Base-by-base conservation (phyloP, 2,113 vertebrate species). In the Sphaerodactylus townsendi region DNA sequence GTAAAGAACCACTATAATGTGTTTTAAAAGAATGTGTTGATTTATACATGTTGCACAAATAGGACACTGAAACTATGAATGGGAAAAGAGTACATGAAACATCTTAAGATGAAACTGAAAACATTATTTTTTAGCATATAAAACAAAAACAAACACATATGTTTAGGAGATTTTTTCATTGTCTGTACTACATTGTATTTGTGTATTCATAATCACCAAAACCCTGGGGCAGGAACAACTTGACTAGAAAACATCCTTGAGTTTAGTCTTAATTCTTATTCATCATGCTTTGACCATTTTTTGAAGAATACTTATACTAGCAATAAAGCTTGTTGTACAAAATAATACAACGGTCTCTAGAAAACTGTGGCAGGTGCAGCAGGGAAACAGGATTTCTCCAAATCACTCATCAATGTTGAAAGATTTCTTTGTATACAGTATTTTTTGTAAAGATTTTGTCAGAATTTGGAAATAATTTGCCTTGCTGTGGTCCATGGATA, bases 21-120 rank as follows among this genome's bases (percentile, higher is more conserved):
- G 48, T 81, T 81, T 28, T 59, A 59, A 81, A 81, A 81, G 25
- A 81, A 72, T 81, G 44, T 59, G 21, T 81, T 59, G 50, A 81
- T 69, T 81, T 81, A 81, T 33, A 48, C 14, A 72, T 39, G 50
- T 69, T 56, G 68, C 44, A 14, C 30, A 8, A n/a, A 48, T 79
- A 19, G 7, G 41, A 68, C 62, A 46, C 17, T 30, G 48, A 44
- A 78, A 72, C 50, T 59, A 35, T 72, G 69, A 72, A 72, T 81
- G 48, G 71, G 37, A 39, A 44, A 81, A 15, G 37, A 81, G 59
- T 81, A 37, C 68, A 56, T 81, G 48, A 81, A 71, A 81, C 71
- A 81, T 81, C 68, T 81, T 68, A 71, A 81, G 48, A 72, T 71
- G 68, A 41, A 14, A 39, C 23, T 59, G 48, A 81, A 81, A 81